A percentile compares a stretch with the other conserved stretches of the same genome.
Conservation (phyloP, 2,113 vertebrate species). For the Hemibagrus wyckioides region DNA sequence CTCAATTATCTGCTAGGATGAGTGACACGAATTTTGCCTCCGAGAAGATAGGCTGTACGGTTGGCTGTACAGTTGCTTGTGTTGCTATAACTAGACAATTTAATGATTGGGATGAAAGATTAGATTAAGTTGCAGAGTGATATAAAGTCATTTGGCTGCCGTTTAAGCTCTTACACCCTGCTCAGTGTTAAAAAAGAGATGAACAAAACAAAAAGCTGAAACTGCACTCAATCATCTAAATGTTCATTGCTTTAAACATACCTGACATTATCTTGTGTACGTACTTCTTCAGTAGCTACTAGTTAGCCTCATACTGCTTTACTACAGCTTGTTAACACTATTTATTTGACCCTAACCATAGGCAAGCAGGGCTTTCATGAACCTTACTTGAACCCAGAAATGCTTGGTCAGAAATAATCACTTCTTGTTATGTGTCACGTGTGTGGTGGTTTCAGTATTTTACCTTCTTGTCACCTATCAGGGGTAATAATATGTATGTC, state of each 20-base stretch:
- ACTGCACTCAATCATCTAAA: no score
- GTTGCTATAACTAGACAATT: background rate
- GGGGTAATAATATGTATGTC: background rate
- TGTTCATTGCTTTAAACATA: background rate
- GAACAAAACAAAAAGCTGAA: background rate
- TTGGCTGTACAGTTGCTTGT: no score
- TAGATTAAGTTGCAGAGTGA: background rate
- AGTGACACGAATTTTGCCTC: conserved; percentile 6
- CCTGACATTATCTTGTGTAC: background rate
- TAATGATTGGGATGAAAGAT: background rate
- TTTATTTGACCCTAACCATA: background rate
- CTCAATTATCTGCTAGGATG: conserved; percentile 5
- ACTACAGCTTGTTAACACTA: background rate
- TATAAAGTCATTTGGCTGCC: background rate
- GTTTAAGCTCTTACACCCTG: background rate
- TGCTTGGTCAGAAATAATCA: background rate
- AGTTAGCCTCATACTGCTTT: background rate
- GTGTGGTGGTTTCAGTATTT: background rate
- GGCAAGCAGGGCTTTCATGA: background rate
- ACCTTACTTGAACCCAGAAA: background rate
- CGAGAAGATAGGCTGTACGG: background rate
- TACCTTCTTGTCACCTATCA: background rate
- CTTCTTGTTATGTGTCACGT: background rate
- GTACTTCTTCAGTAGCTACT: background rate
- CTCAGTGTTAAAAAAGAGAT: background rate